phyloP scores from a whole-genome alignment of 2,113 vertebrate genomes.

The Eptesicus fuscus region DNA sequence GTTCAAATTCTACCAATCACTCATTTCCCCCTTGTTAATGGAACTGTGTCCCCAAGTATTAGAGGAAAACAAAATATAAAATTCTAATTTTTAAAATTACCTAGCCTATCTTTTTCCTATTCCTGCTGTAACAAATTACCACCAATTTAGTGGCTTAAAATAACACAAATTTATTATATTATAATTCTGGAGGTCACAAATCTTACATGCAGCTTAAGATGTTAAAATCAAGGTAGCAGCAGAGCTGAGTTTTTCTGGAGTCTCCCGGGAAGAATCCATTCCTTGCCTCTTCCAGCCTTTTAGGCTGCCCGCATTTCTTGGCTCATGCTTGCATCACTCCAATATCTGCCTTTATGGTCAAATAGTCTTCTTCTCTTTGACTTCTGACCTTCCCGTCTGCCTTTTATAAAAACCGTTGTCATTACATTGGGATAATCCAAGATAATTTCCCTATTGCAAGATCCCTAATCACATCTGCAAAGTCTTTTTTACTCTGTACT shows the following conservation, averaged over 20 bases:
- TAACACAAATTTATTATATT: neutral
- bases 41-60: neutral
- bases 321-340: neutral
- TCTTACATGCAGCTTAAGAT: neutral
- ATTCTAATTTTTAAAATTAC: neutral
- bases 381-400: neutral
- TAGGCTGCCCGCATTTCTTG: neutral
- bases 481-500: neutral
- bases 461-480: neutral
- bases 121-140: neutral
- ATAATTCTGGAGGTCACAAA: neutral
- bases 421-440: neutral
- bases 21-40: neutral
- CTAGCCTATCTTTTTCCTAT: neutral
- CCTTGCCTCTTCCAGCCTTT: neutral
- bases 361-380: neutral
- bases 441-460: neutral
- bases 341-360: neutral
- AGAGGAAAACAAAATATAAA: neutral
- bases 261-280: neutral
- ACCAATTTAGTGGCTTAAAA: neutral
- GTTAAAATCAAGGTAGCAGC: neutral
- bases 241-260: neutral
- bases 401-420: neutral
- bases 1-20: neutral